phyloP scores from a whole-genome alignment of 2,797 vertebrate genomes.

The Periparus ater region DNA sequence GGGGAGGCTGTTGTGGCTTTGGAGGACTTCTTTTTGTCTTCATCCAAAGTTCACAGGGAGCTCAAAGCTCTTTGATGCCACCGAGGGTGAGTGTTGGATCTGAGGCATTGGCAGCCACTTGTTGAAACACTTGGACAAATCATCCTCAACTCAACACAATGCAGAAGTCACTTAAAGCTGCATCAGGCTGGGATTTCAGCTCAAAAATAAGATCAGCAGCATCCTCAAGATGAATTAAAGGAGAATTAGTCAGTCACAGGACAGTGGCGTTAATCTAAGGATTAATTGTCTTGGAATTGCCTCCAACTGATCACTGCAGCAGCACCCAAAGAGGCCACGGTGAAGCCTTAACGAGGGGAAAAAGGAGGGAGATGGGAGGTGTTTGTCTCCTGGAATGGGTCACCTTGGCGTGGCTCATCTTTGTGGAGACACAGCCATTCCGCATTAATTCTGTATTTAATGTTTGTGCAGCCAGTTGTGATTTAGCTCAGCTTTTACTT shows the following conservation, averaged over 20 bases:
- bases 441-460: neutral
- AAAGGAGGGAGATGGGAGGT: neutral
- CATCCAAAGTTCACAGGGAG: neutral
- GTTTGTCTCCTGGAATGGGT: neutral
- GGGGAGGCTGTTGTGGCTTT: neutral
- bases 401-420: neutral
- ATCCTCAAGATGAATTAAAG: neutral
- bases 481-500: neutral
- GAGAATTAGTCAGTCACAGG: neutral
- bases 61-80: neutral
- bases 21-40: neutral
- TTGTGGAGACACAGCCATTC: neutral
- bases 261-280: neutral
- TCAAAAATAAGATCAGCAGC: neutral
- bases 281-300: neutral
- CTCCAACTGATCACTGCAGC: neutral
- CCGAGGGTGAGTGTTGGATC: neutral
- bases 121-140: neutral
- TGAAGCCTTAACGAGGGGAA: neutral
- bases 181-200: neutral
- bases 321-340: neutral
- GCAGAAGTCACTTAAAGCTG: neutral
- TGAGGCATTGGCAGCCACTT: fast-evolving
- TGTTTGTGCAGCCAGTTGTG: neutral
- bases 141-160: neutral